phyloP scores from a whole-genome alignment of 1,140 invertebrate species.

The Sitophilus oryzae region DNA sequence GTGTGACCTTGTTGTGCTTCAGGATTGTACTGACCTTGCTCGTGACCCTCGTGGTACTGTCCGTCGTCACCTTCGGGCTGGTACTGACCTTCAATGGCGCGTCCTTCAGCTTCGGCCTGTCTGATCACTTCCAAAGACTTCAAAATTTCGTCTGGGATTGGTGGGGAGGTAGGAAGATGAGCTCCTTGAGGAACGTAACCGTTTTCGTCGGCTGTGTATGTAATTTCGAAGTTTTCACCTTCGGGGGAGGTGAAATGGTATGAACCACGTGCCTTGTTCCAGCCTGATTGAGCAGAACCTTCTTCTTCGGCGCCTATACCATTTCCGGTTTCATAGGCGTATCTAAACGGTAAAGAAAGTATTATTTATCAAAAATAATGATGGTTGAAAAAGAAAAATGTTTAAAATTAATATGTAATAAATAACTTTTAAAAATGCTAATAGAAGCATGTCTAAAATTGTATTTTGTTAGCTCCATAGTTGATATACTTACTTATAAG shows the following conservation, averaged over 20 bases:
- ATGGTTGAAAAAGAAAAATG: too few species aligned
- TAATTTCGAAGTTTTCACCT: slow-evolving; percentile 36
- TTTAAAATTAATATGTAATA: too few species aligned
- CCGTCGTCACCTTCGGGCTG: not conserved
- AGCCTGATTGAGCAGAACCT: slow-evolving; percentile 24
- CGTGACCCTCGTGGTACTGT: not conserved
- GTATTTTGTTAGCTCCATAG: too few species aligned
- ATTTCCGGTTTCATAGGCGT: slow-evolving; percentile 49
- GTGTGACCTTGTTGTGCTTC: too few species aligned
- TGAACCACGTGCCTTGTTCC: slow-evolving; percentile 33
- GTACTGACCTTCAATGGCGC: not conserved
- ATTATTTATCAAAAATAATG: too few species aligned
- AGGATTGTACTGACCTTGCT: too few species aligned
- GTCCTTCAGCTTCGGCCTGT: not conserved
- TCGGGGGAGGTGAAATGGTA: slow-evolving; percentile 41
- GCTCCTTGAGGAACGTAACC: slow-evolving; percentile 55
- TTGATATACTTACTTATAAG: too few species aligned
- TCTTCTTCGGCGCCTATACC: slow-evolving; percentile 44
- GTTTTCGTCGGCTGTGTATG: slow-evolving; percentile 59
- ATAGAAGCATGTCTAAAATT: too few species aligned
- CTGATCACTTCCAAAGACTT: slow-evolving; percentile 42
- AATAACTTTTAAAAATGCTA: too few species aligned
- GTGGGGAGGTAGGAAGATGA: slow-evolving; percentile 51
- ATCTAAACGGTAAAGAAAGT: too few species aligned
- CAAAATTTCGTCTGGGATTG: slow-evolving; percentile 51